Conservation (phyloP, 2,113 vertebrate species). For the Ivindomyrus marchei region DNA sequence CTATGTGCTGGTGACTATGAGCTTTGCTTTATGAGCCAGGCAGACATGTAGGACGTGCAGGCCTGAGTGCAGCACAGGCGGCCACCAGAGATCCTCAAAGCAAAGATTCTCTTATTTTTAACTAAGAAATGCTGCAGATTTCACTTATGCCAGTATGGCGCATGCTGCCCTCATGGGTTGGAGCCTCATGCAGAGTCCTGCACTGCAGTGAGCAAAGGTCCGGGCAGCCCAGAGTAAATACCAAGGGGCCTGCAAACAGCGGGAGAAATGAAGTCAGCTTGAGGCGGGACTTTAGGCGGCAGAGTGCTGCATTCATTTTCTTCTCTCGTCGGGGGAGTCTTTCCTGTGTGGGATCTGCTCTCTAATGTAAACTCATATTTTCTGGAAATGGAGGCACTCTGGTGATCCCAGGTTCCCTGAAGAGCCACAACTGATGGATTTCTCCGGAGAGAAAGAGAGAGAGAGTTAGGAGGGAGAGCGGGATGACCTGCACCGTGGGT, state of each 20-base stretch:
- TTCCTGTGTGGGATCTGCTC: slow-evolving; percentile 40
- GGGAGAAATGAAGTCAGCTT: slow-evolving; percentile 34
- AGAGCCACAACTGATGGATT: slow-evolving; percentile 40
- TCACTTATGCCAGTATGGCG: neutral
- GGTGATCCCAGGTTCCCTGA: slow-evolving; percentile 46
- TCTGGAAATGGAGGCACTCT: slow-evolving; percentile 44
- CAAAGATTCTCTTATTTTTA: slow-evolving; percentile 3
- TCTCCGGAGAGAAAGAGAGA: slow-evolving; percentile 31
- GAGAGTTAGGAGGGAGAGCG: neutral
- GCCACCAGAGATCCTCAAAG: slow-evolving; percentile 19
- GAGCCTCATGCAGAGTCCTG: neutral
- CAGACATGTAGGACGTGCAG: slow-evolving; percentile 5
- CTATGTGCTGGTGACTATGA: neutral
- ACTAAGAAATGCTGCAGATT: neutral
- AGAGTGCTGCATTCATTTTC: slow-evolving; percentile 25
- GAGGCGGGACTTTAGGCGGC: slow-evolving; percentile 36
- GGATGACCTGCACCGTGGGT: neutral
- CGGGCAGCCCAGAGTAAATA: slow-evolving; percentile 30
- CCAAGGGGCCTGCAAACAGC: slow-evolving; percentile 12
- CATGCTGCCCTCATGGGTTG: too few relatives aligned
- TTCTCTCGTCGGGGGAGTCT: slow-evolving; percentile 25
- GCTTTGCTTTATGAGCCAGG: neutral
- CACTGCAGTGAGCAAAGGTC: neutral
- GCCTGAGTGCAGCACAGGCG: slow-evolving; percentile 37
- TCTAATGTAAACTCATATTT: slow-evolving; percentile 50